These are phyloP conservation scores for Leucoptera coffeella DNA, from an alignment of 2,888 invertebrate species.

Conservation along the genomic window DNA sequence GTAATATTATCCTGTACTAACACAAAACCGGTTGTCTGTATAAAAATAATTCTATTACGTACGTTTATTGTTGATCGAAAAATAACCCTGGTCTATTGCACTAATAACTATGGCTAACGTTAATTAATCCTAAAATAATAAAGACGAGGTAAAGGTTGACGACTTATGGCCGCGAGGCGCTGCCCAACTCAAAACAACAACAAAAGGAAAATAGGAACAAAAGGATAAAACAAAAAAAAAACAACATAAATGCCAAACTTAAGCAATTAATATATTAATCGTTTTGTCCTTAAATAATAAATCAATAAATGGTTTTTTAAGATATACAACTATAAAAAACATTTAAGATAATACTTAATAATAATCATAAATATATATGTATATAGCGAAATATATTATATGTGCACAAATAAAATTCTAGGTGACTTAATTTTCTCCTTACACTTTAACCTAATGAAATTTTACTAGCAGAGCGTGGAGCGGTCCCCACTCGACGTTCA, in stretches of 20 bases:
- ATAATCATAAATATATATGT: constrained; percentile 53
- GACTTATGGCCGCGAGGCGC: constrained; percentile 26
- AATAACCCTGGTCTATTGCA: constrained; percentile 54
- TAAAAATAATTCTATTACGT: constrained; percentile 47
- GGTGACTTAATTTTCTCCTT: constrained; percentile 54
- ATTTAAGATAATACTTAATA: constrained; percentile 51
- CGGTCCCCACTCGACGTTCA: constrained; percentile 28
- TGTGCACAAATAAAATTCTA: constrained; percentile 55
- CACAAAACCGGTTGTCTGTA: constrained; percentile 48
- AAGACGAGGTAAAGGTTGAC: constrained; percentile 49
- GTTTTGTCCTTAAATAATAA: constrained; percentile 49
- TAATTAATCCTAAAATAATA: constrained; percentile 49
- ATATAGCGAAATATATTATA: constrained; percentile 55
- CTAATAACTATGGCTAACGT: constrained; percentile 49
- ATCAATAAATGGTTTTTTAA: constrained; percentile 53
- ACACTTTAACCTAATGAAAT: constrained; percentile 49
- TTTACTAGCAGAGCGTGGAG: constrained; percentile 40
- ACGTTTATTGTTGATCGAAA: constrained; percentile 48
- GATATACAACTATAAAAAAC: constrained; percentile 53
- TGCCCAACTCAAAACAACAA: constrained; percentile 9
- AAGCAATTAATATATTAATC: constrained; percentile 54
- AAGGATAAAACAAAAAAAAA: constrained; percentile 28
- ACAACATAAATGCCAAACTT: constrained; percentile 49
- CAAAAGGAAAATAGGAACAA: constrained; percentile 21
- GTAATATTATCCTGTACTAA: constrained; percentile 38